Conservation (phyloP, 1,140 invertebrate genomes). For the Triops longicaudatus region DNA sequence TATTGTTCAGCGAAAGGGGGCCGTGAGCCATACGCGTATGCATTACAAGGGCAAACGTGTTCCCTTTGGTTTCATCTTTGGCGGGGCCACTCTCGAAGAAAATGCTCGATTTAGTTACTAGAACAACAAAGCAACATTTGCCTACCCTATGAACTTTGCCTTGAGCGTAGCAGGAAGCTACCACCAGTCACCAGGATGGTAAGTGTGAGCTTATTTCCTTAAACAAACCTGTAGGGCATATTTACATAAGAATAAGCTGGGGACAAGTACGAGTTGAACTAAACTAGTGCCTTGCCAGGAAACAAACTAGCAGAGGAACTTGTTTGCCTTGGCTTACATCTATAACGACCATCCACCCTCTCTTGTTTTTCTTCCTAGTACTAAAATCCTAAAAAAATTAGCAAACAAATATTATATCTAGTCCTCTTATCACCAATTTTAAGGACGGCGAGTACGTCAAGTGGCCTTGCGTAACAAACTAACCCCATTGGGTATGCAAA, state of each 20-base stretch:
- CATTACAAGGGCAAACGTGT: background rate
- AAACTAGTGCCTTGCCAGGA: background rate
- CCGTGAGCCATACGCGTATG: background rate
- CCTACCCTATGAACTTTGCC: slow-evolving; percentile 1
- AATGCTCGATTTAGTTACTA: background rate
- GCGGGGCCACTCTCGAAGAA: background rate
- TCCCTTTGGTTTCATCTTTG: background rate
- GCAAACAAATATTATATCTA: too few relatives aligned
- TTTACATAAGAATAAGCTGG: background rate
- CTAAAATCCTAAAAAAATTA: too few relatives aligned
- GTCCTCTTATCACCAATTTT: too few relatives aligned
- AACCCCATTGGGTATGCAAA: too few relatives aligned
- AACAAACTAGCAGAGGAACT: background rate
- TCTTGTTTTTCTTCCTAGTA: too few relatives aligned
- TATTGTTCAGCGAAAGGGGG: background rate
- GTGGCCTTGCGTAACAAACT: too few relatives aligned
- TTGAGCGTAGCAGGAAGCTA: background rate
- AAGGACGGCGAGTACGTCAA: too few relatives aligned
- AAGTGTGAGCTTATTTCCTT: background rate
- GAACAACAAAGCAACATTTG: background rate
- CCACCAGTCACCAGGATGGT: background rate
- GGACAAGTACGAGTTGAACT: background rate
- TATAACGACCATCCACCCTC: background rate
- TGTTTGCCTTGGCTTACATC: background rate
- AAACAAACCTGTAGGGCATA: too few relatives aligned